A percentile compares a stretch with the other conserved stretches of the same genome.
phyloP scores from a whole-genome alignment of 1,140 invertebrate genomes.

The Pseudachorutes palmiensis region DNA sequence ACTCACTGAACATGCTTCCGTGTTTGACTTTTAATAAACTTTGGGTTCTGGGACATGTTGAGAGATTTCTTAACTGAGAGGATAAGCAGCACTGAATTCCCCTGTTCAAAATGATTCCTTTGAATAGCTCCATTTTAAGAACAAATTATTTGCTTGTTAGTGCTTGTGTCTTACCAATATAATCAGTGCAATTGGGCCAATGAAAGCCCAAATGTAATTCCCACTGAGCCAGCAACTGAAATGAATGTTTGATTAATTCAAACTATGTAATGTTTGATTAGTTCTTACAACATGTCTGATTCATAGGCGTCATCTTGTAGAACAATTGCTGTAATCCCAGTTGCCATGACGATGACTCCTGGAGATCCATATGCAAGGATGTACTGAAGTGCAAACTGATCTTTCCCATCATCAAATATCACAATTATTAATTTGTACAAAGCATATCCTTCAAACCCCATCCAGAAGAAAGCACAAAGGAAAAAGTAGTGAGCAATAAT shows the following conservation, averaged over 20 bases:
- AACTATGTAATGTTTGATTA: no score
- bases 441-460: conserved; percentile 48
- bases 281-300: conserved; percentile 23
- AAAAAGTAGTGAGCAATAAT: conserved; percentile 54
- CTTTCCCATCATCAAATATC: conserved; percentile 29
- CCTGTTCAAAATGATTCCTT: no score
- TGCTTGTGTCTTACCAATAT: conserved; percentile 29
- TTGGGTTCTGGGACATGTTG: background rate
- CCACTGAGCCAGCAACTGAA: conserved; percentile 32
- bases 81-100: no score
- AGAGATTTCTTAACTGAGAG: background rate
- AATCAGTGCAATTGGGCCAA: conserved; percentile 29
- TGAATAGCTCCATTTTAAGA: no score
- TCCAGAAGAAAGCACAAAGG: conserved; percentile 54
- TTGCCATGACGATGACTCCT: conserved; percentile 42
- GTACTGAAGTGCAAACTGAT: conserved; percentile 7
- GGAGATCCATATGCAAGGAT: conserved; percentile 49
- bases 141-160: no score
- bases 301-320: conserved; percentile 29
- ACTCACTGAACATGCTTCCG: no score
- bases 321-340: conserved; percentile 23
- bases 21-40: no score
- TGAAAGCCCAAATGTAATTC: conserved; percentile 29
- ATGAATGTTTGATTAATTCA: background rate
- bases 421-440: conserved; percentile 46